These are phyloP conservation scores for Ctenomys sociabilis DNA, from an alignment of 2,113 vertebrate genomes.

Conservation along the genomic window DNA sequence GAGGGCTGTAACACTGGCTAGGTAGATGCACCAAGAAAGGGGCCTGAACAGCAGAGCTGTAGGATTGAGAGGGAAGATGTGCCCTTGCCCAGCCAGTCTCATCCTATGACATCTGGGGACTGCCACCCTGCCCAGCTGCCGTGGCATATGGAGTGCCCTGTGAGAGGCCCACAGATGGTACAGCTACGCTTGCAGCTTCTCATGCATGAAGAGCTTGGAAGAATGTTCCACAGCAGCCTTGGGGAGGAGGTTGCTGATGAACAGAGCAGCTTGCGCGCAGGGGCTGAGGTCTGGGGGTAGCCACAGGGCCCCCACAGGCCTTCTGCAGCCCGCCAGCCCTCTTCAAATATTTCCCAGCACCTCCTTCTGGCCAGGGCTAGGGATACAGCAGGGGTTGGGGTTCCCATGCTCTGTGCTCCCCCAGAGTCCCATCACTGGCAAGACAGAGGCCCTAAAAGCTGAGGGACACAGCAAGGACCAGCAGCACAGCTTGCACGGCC, in stretches of 20 bases:
- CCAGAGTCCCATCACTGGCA: not conserved
- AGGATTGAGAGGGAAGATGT: not conserved
- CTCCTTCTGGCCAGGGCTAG: not conserved
- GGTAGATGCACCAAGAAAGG: not conserved
- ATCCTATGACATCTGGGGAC: not conserved
- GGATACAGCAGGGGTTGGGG: not conserved
- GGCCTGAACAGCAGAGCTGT: not conserved
- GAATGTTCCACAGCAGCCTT: not conserved
- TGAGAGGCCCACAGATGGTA: slow-evolving; percentile 2
- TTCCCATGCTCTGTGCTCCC: not conserved
- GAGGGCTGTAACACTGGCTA: not conserved
- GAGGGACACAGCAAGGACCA: too few relatives aligned
- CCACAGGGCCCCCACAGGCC: not conserved
- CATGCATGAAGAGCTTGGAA: slow-evolving; percentile 26
- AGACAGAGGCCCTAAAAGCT: not conserved
- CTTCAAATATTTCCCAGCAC: not conserved
- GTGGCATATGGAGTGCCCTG: not conserved
- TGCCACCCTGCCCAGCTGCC: not conserved
- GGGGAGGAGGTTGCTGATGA: not conserved
- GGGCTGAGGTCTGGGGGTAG: not conserved
- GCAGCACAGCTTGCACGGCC: too few relatives aligned
- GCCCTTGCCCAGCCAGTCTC: not conserved
- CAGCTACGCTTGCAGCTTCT: not conserved
- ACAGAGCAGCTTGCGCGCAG: not conserved
- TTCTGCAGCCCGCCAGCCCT: not conserved